Evolutionary conservation across 2,113 vertebrate species (phyloP), one percentile per base, ranked within the genome.

Genomic region (Xiphophorus maculatus): DNA sequence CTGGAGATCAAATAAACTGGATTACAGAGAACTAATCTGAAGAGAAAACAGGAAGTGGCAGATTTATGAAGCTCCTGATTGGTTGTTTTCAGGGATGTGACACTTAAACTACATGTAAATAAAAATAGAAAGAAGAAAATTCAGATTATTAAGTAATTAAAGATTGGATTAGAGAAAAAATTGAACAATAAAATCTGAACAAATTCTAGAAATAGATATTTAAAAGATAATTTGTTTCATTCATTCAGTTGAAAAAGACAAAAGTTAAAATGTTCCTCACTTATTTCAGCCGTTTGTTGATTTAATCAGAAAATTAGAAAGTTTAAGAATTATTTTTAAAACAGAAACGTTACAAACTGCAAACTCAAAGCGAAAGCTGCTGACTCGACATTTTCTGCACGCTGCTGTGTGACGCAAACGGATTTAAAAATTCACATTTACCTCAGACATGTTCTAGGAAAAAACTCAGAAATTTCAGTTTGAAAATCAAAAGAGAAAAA

Each of bases 1-100:
- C 81, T 69, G 63, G 9, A 10, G 75, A n/a, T 74, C 37, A 48
- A 4, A 72, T 32, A 73, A 67, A 77, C 40, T 48, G 77, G 85
- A 85, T 83, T 71, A 67, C 4, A 64, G n/a, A 51, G 19, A 0
- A 32, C 60, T 69, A 61, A 69, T 14, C 65, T 37, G 10, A 37
- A 12, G 10, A 11, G 11, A 19, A 70, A 17, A 73, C 17, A 68
- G 42, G 13, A 37, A 48, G 5, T 32, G 13, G 4, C 27, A 17
- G 8, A 12, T 11, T 40, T 69, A 10, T 25, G 30, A n/a, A 51
- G 25, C 51, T 58, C 2, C 2, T n/a, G 9, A 58, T 10, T 58
- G 51, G 51, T 58, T 10, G 9, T 9, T 11, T 25, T 19, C 19
- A 51, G 17, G 8, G 48, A 51, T 2, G 17, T 22, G 17, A 54